Conservation (phyloP, 1,140 invertebrate genomes). For the Formica selysi region DNA sequence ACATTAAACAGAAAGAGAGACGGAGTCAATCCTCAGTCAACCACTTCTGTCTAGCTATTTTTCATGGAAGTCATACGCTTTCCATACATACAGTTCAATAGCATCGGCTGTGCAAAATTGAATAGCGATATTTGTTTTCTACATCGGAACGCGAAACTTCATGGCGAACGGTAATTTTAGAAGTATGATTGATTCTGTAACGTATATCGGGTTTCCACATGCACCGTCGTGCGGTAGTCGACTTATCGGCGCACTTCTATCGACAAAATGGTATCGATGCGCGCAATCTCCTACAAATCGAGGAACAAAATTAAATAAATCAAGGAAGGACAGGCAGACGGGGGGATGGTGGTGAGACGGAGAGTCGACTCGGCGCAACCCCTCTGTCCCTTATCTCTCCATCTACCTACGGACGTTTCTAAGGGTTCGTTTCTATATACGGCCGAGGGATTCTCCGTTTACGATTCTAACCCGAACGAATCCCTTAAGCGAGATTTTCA, state of each 20-base stretch:
- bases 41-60: constrained; percentile 10
- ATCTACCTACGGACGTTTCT: constrained; percentile 76
- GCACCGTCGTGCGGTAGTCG: constrained; percentile 2
- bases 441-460: constrained; percentile 71
- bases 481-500: constrained; percentile 80
- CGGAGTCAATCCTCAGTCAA: neutral
- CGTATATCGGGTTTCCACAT: constrained; percentile 39
- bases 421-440: constrained; percentile 64
- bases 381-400: constrained; percentile 76
- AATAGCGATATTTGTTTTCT: constrained; percentile 55
- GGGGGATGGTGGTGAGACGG: neutral
- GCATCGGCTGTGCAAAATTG: constrained; percentile 20
- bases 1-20: constrained; percentile 4
- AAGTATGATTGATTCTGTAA: constrained; percentile 61
- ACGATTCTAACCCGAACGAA: constrained; percentile 72
- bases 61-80: constrained; percentile 31
- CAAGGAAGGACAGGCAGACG: constrained; percentile 57
- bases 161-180: constrained; percentile 53
- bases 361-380: constrained; percentile 12
- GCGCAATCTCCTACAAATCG: constrained; percentile 74
- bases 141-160: constrained; percentile 49
- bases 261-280: constrained; percentile 43
- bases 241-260: constrained; percentile 62
- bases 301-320: constrained; percentile 82
- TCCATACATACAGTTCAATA: constrained; percentile 15